Evolutionary conservation across 2,797 vertebrate genomes (phyloP), one percentile per base, ranked within the genome.

Genomic region (Amblyraja radiata): DNA sequence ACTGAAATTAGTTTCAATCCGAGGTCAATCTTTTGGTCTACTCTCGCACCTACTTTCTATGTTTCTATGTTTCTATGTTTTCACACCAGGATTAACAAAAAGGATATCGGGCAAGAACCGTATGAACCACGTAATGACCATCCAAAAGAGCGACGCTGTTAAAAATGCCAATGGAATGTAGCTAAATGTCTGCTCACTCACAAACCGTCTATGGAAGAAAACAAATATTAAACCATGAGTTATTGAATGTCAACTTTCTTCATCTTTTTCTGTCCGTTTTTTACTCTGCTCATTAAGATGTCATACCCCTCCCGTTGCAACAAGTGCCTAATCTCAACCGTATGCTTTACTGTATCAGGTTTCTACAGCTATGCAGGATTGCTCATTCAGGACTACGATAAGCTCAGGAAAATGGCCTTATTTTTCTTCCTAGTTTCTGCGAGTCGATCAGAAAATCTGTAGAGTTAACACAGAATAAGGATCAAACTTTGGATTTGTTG

Each of bases 101-200:
- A 99, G 98, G 99, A 99, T 99, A 99, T 99, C 96, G 93, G 98
- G 98, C 93, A 98, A 95, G 95, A 99, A 98, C 96, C 97, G 97
- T 93, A 98, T 95, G 95, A 96, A 97, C 97, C 98, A 99, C 39
- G 98, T 99, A 95, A 97, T 88, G 74, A 97, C 95, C 96, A 99
- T 98, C 98, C 97, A 99, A 95, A 99, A 98, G 65, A 98, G 1
- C 0, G 98, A 99, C 90, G 97, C 97, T 94, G 98, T 95, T 93
- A 99, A 96, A 94, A 96, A 88, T 0, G 97, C 94, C 9, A 97
- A 94, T 8, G 98, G 97, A 80, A 99, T 94, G 76, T 97, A 96
- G 6, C 96, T 94, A 25, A 96, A 95, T 93, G 97, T 97, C 93
- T 95, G 96, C 28, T 96, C 94, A 0, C 94, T 95, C 0, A 97